Conservation (phyloP, 35 echinoderm and acorn worm species). For the Patiria miniata region DNA sequence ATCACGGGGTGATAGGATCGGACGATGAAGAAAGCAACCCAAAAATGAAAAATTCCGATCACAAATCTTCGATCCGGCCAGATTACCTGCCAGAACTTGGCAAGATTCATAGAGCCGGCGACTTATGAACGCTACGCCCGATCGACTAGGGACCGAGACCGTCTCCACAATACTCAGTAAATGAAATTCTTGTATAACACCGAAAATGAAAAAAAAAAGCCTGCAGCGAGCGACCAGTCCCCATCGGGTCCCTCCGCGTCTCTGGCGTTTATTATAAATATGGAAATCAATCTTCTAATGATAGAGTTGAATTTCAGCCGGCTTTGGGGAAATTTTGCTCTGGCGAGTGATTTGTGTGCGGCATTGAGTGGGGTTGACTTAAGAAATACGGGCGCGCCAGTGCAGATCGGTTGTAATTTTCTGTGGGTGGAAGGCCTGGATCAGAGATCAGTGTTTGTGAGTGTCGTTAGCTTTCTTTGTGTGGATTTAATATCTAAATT, state of each 20-base stretch:
- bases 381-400: conserved; percentile 5
- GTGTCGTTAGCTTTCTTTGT: background rate
- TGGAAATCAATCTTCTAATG: conserved; percentile 31
- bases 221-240: too few species aligned
- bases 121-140: background rate
- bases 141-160: background rate
- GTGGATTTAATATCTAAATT: conserved; percentile 7
- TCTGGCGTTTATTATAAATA: conserved; percentile 10
- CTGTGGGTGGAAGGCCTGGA: background rate
- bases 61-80: conserved; percentile 17
- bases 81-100: background rate
- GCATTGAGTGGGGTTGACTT: background rate
- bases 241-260: background rate
- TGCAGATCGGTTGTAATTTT: conserved; percentile 31
- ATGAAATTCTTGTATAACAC: conserved; percentile 11
- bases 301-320: background rate
- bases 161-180: background rate
- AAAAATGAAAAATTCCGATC: conserved; percentile 30
- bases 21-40: background rate
- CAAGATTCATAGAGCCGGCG: background rate
- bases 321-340: conserved; percentile 3
- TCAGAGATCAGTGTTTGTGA: background rate
- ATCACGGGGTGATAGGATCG: background rate
- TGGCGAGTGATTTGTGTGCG: conserved; percentile 24
- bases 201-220: too few species aligned